phyloP scores from a whole-genome alignment of 2,113 vertebrate species.

The Boulengeromyrus knoepffleri region DNA sequence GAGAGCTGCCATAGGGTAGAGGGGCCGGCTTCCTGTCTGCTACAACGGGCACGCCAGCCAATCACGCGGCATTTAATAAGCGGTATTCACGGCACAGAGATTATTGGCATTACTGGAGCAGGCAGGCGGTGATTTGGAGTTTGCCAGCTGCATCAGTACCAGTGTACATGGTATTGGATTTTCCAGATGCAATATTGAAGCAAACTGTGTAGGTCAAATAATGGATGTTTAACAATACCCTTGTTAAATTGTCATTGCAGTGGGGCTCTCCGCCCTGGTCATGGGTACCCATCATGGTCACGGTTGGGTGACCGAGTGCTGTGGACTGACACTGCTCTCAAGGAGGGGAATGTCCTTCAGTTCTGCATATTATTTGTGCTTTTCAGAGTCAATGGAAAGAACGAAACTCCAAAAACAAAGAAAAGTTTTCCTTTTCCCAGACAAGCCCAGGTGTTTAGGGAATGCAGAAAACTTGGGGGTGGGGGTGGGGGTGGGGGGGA shows the following conservation, averaged over 20 bases:
- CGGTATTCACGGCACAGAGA: neutral
- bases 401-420: neutral
- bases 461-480: neutral
- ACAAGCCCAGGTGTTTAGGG: neutral
- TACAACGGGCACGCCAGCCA: neutral
- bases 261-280: neutral
- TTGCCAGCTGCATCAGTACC: neutral
- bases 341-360: neutral
- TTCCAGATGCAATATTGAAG: neutral
- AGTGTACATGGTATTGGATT: neutral
- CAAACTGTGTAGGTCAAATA: neutral
- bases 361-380: neutral
- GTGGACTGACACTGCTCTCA: neutral
- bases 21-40: neutral
- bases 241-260: neutral
- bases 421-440: neutral
- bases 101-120: neutral
- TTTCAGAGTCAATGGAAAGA: neutral
- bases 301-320: neutral
- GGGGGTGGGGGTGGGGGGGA: too few relatives aligned
- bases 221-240: neutral
- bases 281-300: neutral
- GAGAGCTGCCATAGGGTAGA: neutral
- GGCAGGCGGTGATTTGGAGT: neutral
- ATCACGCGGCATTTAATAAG: neutral